Conservation (phyloP, 35 echinoderm and acorn worm genomes). For the Holothuria glaberrima region DNA sequence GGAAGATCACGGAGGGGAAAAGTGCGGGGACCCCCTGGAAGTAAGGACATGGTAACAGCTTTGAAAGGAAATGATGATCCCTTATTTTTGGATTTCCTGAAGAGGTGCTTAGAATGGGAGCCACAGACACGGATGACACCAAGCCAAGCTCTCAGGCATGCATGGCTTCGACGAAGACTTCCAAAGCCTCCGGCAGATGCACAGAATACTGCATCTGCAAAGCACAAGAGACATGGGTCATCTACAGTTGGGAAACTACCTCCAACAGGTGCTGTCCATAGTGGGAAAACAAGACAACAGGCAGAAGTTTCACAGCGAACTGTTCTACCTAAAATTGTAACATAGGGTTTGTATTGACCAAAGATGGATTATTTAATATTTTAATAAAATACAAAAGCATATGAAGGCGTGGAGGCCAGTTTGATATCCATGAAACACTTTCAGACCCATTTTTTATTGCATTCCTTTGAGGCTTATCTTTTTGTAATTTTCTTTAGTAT, state of each 20-base stretch:
- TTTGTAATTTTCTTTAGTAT: not conserved
- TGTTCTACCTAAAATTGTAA: constrained; percentile 98
- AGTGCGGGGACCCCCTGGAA: constrained; percentile 89
- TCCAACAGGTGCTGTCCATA: constrained; percentile 75
- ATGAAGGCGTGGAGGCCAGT: constrained; percentile 9
- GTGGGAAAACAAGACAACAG: constrained; percentile 84
- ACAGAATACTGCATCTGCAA: constrained; percentile 74
- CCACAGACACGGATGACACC: constrained; percentile 88
- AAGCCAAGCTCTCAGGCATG: constrained; percentile 89
- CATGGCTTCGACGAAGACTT: constrained; percentile 90
- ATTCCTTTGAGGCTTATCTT: constrained; percentile 52
- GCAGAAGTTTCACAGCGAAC: constrained; percentile 74
- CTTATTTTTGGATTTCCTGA: constrained; percentile 93
- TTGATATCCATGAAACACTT: not conserved
- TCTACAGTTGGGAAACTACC: constrained; percentile 92
- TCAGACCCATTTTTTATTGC: constrained; percentile 14
- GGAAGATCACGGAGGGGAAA: constrained; percentile 92
- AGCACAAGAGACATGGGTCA: constrained; percentile 95
- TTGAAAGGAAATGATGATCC: constrained; percentile 97
- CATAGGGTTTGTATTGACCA: constrained; percentile 58
- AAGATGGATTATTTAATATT: constrained; percentile 14
- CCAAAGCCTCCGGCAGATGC: constrained; percentile 86
- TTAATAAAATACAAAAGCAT: constrained; percentile 32
- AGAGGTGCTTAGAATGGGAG: constrained; percentile 97
- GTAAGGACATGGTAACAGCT: constrained; percentile 96